Conservation (phyloP, 1,140 invertebrate species). For the Bombus huntii region DNA sequence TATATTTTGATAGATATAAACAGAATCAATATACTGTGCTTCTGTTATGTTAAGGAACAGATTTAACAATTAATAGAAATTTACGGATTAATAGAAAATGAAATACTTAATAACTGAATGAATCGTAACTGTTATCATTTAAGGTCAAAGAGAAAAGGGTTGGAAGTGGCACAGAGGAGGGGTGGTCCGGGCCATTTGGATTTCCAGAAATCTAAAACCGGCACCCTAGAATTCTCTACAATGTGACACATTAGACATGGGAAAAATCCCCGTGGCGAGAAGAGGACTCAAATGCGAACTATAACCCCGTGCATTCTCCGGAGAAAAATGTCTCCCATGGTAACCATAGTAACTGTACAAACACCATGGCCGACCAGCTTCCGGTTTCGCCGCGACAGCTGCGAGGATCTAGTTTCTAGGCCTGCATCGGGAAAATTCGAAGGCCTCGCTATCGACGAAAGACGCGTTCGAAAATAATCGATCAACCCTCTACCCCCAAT, state of each 20-base stretch:
- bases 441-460: neutral
- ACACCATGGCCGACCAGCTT: conserved; percentile 82
- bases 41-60: neutral
- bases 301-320: conserved; percentile 54
- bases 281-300: neutral
- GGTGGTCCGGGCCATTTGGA: conserved; percentile 60
- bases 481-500: neutral
- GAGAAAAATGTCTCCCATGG: conserved; percentile 78
- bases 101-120: conserved; percentile 47
- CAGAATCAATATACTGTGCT: neutral
- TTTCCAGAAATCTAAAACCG: conserved; percentile 81
- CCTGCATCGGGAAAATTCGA: conserved; percentile 25
- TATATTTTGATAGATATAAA: neutral
- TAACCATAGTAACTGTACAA: conserved; percentile 82
- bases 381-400: conserved; percentile 80
- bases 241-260: conserved; percentile 72
- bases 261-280: conserved; percentile 68
- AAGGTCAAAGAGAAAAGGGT: conserved; percentile 52
- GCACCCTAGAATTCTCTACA: conserved; percentile 62
- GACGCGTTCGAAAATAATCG: conserved; percentile 20
- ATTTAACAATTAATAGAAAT: too few species aligned
- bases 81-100: neutral
- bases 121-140: neutral
- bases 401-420: conserved; percentile 82
- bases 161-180: conserved; percentile 53